phyloP scores from a whole-genome alignment of 2,797 vertebrate genomes.

The Dryobates pubescens region DNA sequence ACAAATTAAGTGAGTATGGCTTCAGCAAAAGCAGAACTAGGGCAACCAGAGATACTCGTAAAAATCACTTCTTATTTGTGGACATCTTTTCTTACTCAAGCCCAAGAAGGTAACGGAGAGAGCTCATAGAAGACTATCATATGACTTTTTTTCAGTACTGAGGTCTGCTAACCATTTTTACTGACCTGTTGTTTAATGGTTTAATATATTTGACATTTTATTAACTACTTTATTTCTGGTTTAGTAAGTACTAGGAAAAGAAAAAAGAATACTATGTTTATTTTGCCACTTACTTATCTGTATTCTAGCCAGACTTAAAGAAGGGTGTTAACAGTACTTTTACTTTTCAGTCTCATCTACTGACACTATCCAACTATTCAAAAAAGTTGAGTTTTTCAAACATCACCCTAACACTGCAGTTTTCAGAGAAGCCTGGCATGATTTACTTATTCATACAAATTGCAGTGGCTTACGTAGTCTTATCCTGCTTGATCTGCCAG shows the following conservation, averaged over 20 bases:
- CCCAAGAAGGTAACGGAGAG: background rate
- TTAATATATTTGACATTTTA: background rate
- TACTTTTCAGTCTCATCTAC: background rate
- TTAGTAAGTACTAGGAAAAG: background rate
- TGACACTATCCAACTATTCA: conserved; percentile 16
- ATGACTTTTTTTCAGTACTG: background rate
- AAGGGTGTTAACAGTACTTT: conserved; percentile 6
- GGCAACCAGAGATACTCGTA: background rate
- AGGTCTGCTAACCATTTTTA: background rate
- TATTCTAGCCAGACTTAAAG: conserved; percentile 1
- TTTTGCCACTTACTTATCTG: background rate
- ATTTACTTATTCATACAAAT: conserved; percentile 71
- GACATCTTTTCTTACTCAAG: background rate
- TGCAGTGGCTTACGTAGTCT: conserved; percentile 67
- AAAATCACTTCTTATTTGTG: background rate
- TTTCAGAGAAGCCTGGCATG: conserved; percentile 55
- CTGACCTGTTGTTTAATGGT: background rate
- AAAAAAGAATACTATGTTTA: background rate
- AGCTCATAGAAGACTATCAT: background rate
- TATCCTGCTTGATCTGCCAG: conserved; percentile 71
- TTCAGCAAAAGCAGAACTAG: background rate
- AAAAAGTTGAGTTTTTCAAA: conserved; percentile 48
- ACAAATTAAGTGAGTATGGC: background rate
- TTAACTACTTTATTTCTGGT: background rate
- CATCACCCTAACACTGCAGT: conserved; percentile 1